phyloP scores from a whole-genome alignment of 2,888 invertebrate genomes.

The Cancer borealis region DNA sequence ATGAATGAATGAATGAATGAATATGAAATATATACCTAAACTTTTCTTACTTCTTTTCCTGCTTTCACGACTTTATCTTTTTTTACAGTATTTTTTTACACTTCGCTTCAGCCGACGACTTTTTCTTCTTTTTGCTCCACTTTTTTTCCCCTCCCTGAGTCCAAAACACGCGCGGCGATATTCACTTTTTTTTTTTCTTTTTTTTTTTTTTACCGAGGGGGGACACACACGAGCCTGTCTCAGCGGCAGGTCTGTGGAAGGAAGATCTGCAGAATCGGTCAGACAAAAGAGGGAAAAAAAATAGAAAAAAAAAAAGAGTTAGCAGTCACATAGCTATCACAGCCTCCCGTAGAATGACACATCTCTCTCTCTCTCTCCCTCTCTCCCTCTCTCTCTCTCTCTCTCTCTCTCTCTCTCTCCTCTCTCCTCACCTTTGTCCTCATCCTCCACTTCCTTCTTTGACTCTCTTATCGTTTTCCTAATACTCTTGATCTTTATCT shows the following conservation, averaged over 20 bases:
- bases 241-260: not conserved
- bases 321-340: not conserved
- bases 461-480: not conserved
- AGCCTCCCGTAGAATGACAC: not conserved
- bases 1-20: not conserved
- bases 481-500: not conserved
- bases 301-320: not conserved
- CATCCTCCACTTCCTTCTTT: no score
- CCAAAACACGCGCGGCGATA: not conserved
- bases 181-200: not conserved
- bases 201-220: not conserved
- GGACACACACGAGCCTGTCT: not conserved
- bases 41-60: not conserved
- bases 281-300: not conserved
- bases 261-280: slow-evolving; percentile 7
- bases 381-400: slow-evolving; percentile 15
- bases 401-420: not conserved
- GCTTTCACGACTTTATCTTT: not conserved
- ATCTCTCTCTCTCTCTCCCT: slow-evolving; percentile 6
- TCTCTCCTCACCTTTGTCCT: not conserved
- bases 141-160: not conserved
- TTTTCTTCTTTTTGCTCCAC: not conserved
- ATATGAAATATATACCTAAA: not conserved
- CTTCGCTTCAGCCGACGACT: not conserved
- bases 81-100: not conserved